Evolutionary conservation across 2,113 vertebrate species (phyloP).

Genomic region (Corynorhinus townsendii): DNA sequence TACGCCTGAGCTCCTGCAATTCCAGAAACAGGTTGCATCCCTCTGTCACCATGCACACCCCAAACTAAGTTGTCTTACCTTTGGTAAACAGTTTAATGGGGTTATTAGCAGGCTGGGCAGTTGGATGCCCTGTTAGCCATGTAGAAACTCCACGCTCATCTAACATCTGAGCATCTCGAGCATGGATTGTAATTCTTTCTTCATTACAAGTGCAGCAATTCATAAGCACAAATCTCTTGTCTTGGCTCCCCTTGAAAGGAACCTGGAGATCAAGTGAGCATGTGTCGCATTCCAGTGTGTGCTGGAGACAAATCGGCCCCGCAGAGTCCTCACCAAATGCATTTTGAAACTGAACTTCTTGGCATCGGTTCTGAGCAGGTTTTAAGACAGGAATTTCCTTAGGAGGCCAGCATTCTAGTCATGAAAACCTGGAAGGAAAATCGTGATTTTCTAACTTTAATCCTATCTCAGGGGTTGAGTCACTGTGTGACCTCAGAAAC

Average conservation of each 20-base stretch:
- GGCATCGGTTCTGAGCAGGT: constrained; percentile 28
- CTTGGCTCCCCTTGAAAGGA: constrained; percentile 72
- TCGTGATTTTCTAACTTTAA: background rate
- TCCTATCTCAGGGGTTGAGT: background rate
- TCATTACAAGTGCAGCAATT: constrained; percentile 75
- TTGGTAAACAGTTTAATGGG: constrained; percentile 73
- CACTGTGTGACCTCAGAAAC: background rate
- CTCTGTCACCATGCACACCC: background rate
- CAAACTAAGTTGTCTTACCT: constrained; percentile 70
- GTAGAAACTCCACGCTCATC: constrained; percentile 62
- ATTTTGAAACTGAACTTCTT: constrained; percentile 65
- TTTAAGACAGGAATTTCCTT: constrained; percentile 50
- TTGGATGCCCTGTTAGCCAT: constrained; percentile 58
- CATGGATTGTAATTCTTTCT: constrained; percentile 72
- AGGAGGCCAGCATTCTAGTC: background rate
- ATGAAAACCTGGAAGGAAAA: constrained; percentile 24
- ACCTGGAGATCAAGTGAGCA: constrained; percentile 67
- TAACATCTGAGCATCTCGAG: constrained; percentile 64
- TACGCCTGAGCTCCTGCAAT: constrained; percentile 73
- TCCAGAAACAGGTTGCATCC: constrained; percentile 60
- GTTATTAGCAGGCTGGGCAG: constrained; percentile 74
- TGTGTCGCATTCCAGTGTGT: constrained; percentile 44
- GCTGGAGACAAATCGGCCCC: constrained; percentile 6
- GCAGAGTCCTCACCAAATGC: background rate
- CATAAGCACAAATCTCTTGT: constrained; percentile 72